Evolutionary conservation across 1,140 invertebrate genomes (phyloP).

Genomic region (Bombus picipes): DNA sequence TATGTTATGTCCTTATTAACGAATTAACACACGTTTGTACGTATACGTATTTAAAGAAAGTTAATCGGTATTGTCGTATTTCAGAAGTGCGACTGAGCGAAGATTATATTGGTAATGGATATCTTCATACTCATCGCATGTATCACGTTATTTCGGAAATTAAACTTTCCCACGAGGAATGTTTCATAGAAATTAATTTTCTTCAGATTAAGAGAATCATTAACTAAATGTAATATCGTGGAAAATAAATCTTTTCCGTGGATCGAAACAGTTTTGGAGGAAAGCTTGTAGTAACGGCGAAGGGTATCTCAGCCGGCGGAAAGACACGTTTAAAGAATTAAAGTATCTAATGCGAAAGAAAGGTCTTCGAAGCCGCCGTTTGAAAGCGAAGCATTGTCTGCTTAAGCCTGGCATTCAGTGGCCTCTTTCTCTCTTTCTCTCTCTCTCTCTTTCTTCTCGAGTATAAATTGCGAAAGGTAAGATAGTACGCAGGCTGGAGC

Average conservation of each 20-base stretch:
- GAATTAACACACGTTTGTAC: neutral
- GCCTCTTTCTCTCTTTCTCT: constrained; percentile 64
- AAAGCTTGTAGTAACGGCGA: constrained; percentile 21
- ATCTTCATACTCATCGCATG: neutral
- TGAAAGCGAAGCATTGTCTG: constrained; percentile 83
- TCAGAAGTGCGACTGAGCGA: neutral
- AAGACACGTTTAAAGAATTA: constrained; percentile 82
- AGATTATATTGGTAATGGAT: too few species aligned
- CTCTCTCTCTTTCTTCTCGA: constrained; percentile 50
- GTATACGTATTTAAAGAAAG: neutral
- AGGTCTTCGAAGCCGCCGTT: constrained; percentile 80
- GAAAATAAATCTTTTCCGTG: neutral
- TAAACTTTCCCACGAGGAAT: neutral
- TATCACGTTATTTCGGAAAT: neutral
- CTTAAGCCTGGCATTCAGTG: constrained; percentile 82
- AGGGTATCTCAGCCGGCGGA: constrained; percentile 56
- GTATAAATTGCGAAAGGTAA: constrained; percentile 80
- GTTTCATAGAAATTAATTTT: neutral
- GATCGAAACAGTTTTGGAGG: constrained; percentile 46
- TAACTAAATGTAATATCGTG: constrained; percentile 4
- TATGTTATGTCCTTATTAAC: neutral
- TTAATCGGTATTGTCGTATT: neutral
- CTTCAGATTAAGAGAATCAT: neutral
- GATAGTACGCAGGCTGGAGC: constrained; percentile 62
- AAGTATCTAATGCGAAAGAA: constrained; percentile 82